Evolutionary conservation across 1,140 invertebrate genomes (phyloP).

Genomic region (Heliconius nattereri): DNA sequence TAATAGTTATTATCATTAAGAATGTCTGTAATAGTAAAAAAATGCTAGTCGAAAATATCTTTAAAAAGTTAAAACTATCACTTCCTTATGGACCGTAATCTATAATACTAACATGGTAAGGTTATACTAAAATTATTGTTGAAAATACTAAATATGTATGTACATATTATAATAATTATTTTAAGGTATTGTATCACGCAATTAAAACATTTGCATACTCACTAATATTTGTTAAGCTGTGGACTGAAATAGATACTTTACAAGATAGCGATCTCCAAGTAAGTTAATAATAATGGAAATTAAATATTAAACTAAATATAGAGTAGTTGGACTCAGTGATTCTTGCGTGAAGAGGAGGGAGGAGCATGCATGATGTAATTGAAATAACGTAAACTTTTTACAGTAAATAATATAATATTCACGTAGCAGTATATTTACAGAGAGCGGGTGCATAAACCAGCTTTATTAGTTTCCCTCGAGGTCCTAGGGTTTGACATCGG

Average conservation of each 20-base stretch:
- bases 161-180: neutral
- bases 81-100: too few relatives aligned
- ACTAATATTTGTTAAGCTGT: neutral
- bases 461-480: too few relatives aligned
- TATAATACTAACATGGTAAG: neutral
- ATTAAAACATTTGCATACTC: neutral
- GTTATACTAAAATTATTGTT: neutral
- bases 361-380: too few relatives aligned
- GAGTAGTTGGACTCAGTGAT: neutral
- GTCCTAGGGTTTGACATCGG: too few relatives aligned
- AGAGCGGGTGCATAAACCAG: too few relatives aligned
- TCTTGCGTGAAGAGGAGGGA: neutral
- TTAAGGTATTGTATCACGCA: neutral
- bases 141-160: neutral
- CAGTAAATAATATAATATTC: too few relatives aligned
- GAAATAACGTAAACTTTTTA: too few relatives aligned
- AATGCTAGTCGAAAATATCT: too few relatives aligned
- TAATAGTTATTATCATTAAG: too few relatives aligned
- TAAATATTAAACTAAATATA: neutral
- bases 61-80: too few relatives aligned
- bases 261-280: neutral
- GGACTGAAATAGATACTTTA: slow-evolving; percentile 2
- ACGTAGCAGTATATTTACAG: too few relatives aligned
- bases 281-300: neutral
- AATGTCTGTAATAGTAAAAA: too few relatives aligned